Percentiles rank a stretch among this genome's conserved stretches.
phyloP scores from a whole-genome alignment of 1,140 invertebrate genomes.

The Pachyrhynchus sulphureomaculatus region DNA sequence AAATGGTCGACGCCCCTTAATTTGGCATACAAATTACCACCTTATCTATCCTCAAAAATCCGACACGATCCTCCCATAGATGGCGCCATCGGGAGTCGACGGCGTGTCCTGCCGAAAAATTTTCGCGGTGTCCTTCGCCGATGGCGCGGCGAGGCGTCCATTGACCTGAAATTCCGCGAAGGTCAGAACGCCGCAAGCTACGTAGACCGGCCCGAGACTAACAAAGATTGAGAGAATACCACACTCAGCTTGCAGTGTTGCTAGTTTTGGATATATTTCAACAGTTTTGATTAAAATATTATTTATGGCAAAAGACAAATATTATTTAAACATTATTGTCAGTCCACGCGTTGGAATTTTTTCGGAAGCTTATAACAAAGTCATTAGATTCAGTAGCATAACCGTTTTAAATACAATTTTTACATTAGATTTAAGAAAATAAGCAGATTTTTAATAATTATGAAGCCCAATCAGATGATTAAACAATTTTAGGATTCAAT shows the following conservation, averaged over 20 bases:
- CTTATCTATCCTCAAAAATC: neutral
- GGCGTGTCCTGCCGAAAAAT: neutral
- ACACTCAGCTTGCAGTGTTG: neutral
- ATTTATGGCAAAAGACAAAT: no score
- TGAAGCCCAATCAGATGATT: no score
- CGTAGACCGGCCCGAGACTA: slow-evolving; percentile 6
- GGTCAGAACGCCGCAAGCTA: slow-evolving; percentile 1
- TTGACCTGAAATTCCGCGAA: slow-evolving; percentile 18
- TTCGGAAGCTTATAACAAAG: no score
- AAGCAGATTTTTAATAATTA: no score
- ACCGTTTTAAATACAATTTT: no score
- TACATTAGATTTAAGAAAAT: no score
- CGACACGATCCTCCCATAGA: neutral
- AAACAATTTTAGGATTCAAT: no score
- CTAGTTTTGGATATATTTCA: neutral
- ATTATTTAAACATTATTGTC: no score
- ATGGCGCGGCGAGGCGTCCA: neutral
- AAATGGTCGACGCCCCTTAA: no score
- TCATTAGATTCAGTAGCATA: no score
- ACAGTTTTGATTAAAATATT: neutral
- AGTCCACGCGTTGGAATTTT: no score
- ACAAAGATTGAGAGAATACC: neutral
- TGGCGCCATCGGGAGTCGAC: neutral
- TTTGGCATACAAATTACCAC: no score
- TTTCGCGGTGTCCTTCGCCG: slow-evolving; percentile 10